These are phyloP conservation scores for Eremobia ochroleuca DNA, from an alignment of 2,888 invertebrate genomes.

Conservation along the genomic window DNA sequence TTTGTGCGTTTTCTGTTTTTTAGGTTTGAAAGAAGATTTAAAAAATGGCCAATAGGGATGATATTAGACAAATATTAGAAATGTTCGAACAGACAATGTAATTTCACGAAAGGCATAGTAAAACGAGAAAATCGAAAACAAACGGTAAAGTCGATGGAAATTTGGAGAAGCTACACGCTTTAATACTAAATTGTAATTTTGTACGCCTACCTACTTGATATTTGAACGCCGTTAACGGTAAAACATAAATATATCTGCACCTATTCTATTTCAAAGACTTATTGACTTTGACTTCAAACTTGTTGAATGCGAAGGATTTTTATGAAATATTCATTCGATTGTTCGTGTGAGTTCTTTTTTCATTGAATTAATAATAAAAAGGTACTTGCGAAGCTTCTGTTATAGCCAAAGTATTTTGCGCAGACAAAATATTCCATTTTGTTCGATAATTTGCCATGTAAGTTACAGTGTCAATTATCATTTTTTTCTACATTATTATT, in stretches of 20 bases:
- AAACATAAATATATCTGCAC: too few relatives aligned
- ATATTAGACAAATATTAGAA: too few relatives aligned
- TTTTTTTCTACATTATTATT: background rate
- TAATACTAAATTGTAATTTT: too few relatives aligned
- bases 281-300: background rate
- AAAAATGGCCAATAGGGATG: background rate
- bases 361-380: background rate
- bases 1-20: background rate
- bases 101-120: too few relatives aligned
- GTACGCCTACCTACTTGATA: too few relatives aligned
- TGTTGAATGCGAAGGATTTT: background rate
- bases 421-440: too few relatives aligned
- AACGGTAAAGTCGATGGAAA: too few relatives aligned
- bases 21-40: constrained; percentile 8
- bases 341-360: background rate
- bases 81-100: too few relatives aligned
- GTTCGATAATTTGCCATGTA: background rate
- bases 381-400: background rate
- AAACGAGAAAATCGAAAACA: too few relatives aligned
- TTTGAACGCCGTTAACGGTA: too few relatives aligned
- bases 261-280: too few relatives aligned
- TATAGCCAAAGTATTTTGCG: background rate
- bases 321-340: constrained; percentile 18
- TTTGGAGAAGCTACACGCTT: too few relatives aligned
- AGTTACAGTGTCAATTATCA: background rate